Evolutionary conservation across 2,888 invertebrate species (phyloP), one percentile per base, ranked within the genome.

Genomic region (Stegophylla sp.): DNA sequence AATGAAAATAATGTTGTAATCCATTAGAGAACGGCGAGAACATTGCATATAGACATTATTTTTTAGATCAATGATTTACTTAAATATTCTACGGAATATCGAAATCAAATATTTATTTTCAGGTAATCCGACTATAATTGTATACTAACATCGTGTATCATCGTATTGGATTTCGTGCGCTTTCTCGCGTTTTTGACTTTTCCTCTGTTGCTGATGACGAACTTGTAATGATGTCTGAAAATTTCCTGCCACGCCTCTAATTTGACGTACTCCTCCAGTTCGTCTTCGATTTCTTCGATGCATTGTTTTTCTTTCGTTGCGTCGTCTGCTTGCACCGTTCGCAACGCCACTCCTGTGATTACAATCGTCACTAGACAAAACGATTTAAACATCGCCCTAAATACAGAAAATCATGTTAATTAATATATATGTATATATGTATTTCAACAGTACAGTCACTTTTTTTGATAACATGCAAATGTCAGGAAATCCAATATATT

Each of bases 81-180:
- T n/a, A n/a, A n/a, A n/a, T n/a, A n/a, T n/a, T n/a, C n/a, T n/a
- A n/a, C n/a, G n/a, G n/a, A n/a, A n/a, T n/a, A n/a, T n/a, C n/a
- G n/a, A n/a, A n/a, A n/a, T n/a, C n/a, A n/a, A n/a, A n/a, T n/a
- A n/a, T n/a, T n/a, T n/a, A n/a, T n/a, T n/a, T n/a, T n/a, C n/a
- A n/a, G n/a, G n/a, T n/a, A n/a, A n/a, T n/a, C n/a, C n/a, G n/a
- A n/a, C n/a, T n/a, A n/a, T n/a, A n/a, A n/a, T 4, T 41, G 13
- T 41, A 53, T 66, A 76, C 79, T 5, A 26, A 79, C 79, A 26
- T 79, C 71, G 9, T 79, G 79, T 45, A 71, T 63, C n/a, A 79
- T 79, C 3, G 79, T 71, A 34, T 71, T 79, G 15, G 71, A 69
- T 26, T 79, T 79, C 34, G 71, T 23, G 17, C 79, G 48, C 48